Conservation (phyloP, 2,113 vertebrate genomes). For the Murina feae region DNA sequence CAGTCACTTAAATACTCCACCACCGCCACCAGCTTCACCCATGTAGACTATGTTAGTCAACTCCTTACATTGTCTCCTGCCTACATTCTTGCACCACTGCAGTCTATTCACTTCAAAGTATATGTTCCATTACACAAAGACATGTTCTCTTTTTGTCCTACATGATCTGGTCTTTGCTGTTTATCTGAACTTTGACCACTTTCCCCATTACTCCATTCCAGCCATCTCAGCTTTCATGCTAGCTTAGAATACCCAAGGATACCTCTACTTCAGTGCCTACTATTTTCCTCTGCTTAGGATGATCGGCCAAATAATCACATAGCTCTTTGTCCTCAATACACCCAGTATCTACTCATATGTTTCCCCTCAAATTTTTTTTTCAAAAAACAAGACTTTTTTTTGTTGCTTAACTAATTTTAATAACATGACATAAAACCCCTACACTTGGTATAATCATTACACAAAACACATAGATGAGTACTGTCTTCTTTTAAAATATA, state of each 20-base stretch:
- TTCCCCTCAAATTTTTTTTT: not conserved
- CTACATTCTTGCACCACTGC: not conserved
- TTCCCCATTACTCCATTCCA: not conserved
- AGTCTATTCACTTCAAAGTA: not conserved
- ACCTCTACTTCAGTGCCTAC: not conserved
- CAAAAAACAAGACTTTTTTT: not conserved
- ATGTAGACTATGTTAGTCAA: not conserved
- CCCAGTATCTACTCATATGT: not conserved
- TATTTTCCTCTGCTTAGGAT: not conserved
- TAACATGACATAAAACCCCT: slow-evolving; percentile 66
- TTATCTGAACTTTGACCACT: not conserved
- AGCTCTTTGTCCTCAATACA: not conserved
- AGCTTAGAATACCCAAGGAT: not conserved
- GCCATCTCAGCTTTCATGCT: not conserved
- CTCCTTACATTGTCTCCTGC: not conserved
- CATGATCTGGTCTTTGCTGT: not conserved
- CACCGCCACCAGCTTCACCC: not conserved
- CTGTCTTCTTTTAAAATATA: slow-evolving; percentile 78
- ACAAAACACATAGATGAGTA: slow-evolving; percentile 73
- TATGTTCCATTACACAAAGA: not conserved
- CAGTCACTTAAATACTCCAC: not conserved
- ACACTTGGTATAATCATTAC: slow-evolving; percentile 56
- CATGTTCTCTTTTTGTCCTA: not conserved
- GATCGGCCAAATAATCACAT: not conserved
- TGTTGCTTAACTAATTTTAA: slow-evolving; percentile 69